phyloP scores from a whole-genome alignment of 2,888 invertebrate species.

The Nemoura dubitans region DNA sequence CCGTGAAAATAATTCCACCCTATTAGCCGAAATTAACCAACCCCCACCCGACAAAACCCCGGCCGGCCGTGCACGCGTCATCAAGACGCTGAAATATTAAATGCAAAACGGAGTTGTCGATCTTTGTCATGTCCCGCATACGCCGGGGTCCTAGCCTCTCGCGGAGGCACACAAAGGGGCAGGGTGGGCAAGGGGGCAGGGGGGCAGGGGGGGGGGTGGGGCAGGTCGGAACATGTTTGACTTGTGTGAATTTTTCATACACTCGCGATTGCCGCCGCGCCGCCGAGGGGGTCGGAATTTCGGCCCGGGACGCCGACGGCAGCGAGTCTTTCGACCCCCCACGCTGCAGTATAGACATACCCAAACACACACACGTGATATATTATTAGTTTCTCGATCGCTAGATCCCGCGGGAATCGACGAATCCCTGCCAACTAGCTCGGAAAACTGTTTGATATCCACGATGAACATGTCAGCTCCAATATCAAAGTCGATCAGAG shows the following conservation, averaged over 20 bases:
- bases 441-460: conserved; percentile 26
- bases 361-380: too few species aligned
- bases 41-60: too few species aligned
- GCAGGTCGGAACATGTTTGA: conserved; percentile 47
- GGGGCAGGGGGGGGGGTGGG: background rate
- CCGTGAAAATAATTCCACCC: too few species aligned
- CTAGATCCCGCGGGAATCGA: conserved; percentile 19
- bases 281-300: conserved; percentile 3
- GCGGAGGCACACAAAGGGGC: background rate
- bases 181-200: background rate
- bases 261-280: conserved; percentile 41
- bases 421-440: conserved; percentile 36
- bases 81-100: conserved; percentile 47
- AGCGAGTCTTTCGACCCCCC: background rate
- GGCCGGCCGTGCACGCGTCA: too few species aligned
- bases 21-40: too few species aligned
- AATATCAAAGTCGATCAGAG: conserved; percentile 30
- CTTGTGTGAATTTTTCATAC: conserved; percentile 50
- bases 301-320: background rate
- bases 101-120: conserved; percentile 45
- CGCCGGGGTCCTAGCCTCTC: background rate
- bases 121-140: conserved; percentile 45
- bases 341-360: too few species aligned
- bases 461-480: conserved; percentile 38
- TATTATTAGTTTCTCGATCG: conserved; percentile 37